These are phyloP conservation scores for Stomatorhinus ivindoensis DNA, from an alignment of 2,113 vertebrate species.

Conservation along the genomic window DNA sequence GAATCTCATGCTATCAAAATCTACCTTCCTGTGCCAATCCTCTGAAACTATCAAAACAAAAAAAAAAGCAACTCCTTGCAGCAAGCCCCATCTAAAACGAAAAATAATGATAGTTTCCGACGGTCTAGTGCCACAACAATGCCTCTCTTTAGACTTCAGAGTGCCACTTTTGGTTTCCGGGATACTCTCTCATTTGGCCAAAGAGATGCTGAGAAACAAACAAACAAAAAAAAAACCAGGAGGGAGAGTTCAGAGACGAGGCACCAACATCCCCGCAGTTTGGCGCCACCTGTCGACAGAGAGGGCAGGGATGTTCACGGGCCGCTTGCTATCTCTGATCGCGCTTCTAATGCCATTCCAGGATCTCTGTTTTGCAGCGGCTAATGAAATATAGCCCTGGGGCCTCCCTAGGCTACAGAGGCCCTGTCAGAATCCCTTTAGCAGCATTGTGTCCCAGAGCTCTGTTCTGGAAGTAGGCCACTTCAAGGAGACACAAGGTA, in stretches of 20 bases:
- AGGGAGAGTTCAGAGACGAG: neutral
- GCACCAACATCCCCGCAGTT: neutral
- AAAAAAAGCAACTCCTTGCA: neutral
- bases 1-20: neutral
- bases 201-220: neutral
- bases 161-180: neutral
- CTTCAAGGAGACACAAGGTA: slow-evolving; percentile 20
- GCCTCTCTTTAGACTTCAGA: neutral
- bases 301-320: slow-evolving; percentile 35
- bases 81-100: neutral
- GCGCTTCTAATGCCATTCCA: slow-evolving; percentile 11
- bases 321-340: slow-evolving; percentile 23
- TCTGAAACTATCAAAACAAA: neutral
- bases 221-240: neutral
- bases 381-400: slow-evolving; percentile 28
- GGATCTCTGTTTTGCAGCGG: slow-evolving; percentile 3
- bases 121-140: neutral
- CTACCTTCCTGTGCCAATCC: neutral
- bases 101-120: neutral
- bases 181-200: neutral
- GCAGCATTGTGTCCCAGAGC: slow-evolving; percentile 51
- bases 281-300: neutral
- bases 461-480: slow-evolving; percentile 46
- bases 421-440: slow-evolving; percentile 35
- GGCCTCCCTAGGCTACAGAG: slow-evolving; percentile 40